Evolutionary conservation across 2,888 invertebrate genomes (phyloP).

Genomic region (Rhingia rostrata): DNA sequence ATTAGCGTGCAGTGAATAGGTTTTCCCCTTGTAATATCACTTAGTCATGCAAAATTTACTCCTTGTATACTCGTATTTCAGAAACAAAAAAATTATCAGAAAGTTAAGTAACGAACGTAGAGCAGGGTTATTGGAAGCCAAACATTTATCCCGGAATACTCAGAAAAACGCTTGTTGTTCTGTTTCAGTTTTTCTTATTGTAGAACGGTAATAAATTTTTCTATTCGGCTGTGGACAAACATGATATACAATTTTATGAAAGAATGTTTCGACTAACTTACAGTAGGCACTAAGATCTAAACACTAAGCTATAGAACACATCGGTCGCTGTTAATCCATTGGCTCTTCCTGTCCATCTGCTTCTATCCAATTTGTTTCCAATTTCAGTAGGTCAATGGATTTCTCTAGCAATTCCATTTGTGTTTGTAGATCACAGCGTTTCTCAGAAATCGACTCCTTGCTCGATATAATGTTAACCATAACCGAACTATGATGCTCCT

Average conservation of each 20-base stretch:
- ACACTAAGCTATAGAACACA: neutral
- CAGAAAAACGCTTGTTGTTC: too few relatives aligned
- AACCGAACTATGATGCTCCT: slow-evolving; percentile 47
- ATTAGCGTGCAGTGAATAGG: too few relatives aligned
- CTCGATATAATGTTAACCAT: slow-evolving; percentile 36
- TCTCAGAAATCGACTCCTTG: slow-evolving; percentile 27
- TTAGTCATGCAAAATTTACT: too few relatives aligned
- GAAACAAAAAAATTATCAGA: too few relatives aligned
- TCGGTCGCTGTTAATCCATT: neutral
- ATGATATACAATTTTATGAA: neutral
- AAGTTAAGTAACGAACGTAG: too few relatives aligned
- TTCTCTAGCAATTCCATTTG: slow-evolving; percentile 57
- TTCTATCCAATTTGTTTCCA: slow-evolving; percentile 37
- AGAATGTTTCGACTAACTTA: neutral
- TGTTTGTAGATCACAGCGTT: slow-evolving; percentile 31
- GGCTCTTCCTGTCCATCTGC: neutral
- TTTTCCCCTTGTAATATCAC: too few relatives aligned
- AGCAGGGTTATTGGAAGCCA: too few relatives aligned
- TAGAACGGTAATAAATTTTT: neutral
- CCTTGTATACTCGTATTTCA: too few relatives aligned
- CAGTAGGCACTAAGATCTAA: neutral
- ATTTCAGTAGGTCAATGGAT: slow-evolving; percentile 48
- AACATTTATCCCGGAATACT: too few relatives aligned
- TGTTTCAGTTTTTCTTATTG: too few relatives aligned
- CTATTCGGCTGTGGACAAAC: neutral